These are phyloP conservation scores for Lordiphosa collinella DNA, from an alignment of 1,140 invertebrate genomes.

Conservation along the genomic window DNA sequence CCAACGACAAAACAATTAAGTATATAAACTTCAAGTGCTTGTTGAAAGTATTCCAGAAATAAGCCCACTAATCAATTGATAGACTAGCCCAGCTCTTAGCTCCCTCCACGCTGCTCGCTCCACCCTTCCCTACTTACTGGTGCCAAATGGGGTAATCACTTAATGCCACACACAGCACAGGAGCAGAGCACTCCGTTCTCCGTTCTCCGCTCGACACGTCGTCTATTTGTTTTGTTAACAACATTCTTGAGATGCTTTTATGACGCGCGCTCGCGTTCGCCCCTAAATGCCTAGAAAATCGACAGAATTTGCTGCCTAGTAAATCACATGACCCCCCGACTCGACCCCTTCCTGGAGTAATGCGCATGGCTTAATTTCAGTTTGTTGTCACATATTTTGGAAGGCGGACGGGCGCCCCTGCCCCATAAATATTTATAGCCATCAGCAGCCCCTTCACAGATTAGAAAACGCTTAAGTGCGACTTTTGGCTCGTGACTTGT, in stretches of 20 bases:
- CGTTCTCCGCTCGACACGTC: slow-evolving; percentile 1
- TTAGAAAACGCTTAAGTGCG: slow-evolving; percentile 76
- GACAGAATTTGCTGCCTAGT: no score
- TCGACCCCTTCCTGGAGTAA: slow-evolving; percentile 29
- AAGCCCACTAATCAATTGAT: slow-evolving; percentile 65
- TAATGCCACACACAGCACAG: slow-evolving; percentile 58
- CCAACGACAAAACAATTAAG: slow-evolving; percentile 13
- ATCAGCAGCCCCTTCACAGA: slow-evolving; percentile 62
- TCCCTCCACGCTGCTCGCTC: no score
- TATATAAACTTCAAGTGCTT: slow-evolving; percentile 3
- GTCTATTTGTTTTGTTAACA: slow-evolving; percentile 68
- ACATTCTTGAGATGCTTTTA: slow-evolving; percentile 76
- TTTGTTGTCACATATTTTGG: slow-evolving; percentile 69
- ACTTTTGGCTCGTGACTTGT: slow-evolving; percentile 78
- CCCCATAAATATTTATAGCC: slow-evolving; percentile 73
- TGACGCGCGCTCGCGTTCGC: slow-evolving; percentile 51
- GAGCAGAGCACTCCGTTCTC: no score
- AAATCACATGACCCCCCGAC: slow-evolving; percentile 58
- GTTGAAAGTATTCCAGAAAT: slow-evolving; percentile 31
- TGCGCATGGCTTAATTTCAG: slow-evolving; percentile 67
- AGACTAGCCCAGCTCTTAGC: slow-evolving; percentile 21
- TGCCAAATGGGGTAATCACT: slow-evolving; percentile 47
- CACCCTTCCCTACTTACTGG: background rate
- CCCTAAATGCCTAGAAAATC: slow-evolving; percentile 39
- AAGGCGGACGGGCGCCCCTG: no score